These are phyloP conservation scores for Lottia gigantea DNA, from an alignment of 2,888 invertebrate genomes.

Conservation along the genomic window DNA sequence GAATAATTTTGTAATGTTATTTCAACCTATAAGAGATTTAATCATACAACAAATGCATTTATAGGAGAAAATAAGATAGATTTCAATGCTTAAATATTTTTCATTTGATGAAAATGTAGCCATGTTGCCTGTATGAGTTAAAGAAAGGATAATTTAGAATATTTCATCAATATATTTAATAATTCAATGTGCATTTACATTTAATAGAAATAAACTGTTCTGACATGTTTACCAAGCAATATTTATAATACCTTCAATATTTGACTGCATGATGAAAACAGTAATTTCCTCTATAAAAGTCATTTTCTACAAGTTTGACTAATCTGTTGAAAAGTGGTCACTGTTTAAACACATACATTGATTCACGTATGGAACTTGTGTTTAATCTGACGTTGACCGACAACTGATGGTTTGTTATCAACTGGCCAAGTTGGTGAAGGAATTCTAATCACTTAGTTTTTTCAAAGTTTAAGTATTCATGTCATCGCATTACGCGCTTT, in stretches of 20 bases:
- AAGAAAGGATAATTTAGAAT: too few relatives aligned
- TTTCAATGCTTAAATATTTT: too few relatives aligned
- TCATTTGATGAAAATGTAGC: too few relatives aligned
- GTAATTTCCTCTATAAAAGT: slow-evolving; percentile 7
- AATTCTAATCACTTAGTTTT: slow-evolving; percentile 11
- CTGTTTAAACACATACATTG: slow-evolving; percentile 8
- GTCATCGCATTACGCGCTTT: slow-evolving; percentile 10
- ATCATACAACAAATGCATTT: too few relatives aligned
- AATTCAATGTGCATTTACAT: too few relatives aligned
- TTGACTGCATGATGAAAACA: not conserved
- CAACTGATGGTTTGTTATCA: slow-evolving; percentile 5
- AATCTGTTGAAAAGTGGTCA: not conserved
- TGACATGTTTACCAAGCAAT: slow-evolving; percentile 5
- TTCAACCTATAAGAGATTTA: too few relatives aligned
- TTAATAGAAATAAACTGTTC: not conserved
- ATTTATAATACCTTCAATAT: slow-evolving; percentile 4
- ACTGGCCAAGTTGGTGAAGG: slow-evolving; percentile 9
- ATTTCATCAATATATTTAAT: too few relatives aligned
- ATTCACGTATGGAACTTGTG: slow-evolving; percentile 3
- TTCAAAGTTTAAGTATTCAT: slow-evolving; percentile 11
- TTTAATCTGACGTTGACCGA: slow-evolving; percentile 8
- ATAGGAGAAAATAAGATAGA: too few relatives aligned
- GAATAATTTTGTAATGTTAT: too few relatives aligned
- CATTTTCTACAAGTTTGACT: slow-evolving; percentile 8
- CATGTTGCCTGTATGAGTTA: too few relatives aligned